A percentile compares a stretch with the other conserved stretches of the same genome.
phyloP scores from a whole-genome alignment of 2,797 vertebrate species.

The Cryptoprocta ferox region DNA sequence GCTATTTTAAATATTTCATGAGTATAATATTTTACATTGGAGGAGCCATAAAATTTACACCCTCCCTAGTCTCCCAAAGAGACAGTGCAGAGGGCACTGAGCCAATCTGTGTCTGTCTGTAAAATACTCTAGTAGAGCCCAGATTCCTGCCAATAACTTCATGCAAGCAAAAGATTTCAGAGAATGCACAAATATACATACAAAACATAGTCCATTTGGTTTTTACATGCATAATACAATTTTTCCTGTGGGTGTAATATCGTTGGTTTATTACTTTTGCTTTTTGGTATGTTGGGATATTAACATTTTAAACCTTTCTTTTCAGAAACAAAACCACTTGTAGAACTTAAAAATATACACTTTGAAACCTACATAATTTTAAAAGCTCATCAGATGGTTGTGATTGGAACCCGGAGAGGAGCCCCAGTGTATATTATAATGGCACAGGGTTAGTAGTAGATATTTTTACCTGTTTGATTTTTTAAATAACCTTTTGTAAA shows the following conservation, averaged over 20 bases:
- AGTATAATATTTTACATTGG: constrained; percentile 1
- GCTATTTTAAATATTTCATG: background rate
- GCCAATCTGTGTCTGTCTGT: background rate
- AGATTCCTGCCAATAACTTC: constrained; percentile 31
- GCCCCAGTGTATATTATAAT: background rate
- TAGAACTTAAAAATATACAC: background rate
- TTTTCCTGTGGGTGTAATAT: constrained; percentile 25
- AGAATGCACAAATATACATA: background rate
- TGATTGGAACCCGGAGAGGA: background rate
- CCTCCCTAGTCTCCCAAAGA: background rate
- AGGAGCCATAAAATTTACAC: background rate
- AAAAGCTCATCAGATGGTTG: background rate
- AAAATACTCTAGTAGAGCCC: background rate
- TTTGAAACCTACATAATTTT: background rate
- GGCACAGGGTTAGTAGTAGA: background rate
- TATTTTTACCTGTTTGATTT: background rate
- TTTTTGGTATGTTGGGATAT: constrained; percentile 5
- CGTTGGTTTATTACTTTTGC: constrained; percentile 12
- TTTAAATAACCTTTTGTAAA: background rate
- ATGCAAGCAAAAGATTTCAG: background rate
- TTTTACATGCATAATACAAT: background rate
- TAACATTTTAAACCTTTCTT: constrained; percentile 43
- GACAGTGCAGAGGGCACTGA: background rate
- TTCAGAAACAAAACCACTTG: constrained; percentile 11
- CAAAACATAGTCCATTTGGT: constrained; percentile 11